A percentile compares a stretch with the other conserved stretches of the same genome.
These are phyloP conservation scores for Oncorhynchus clarkii DNA, from an alignment of 2,113 vertebrate species.

Conservation along the genomic window DNA sequence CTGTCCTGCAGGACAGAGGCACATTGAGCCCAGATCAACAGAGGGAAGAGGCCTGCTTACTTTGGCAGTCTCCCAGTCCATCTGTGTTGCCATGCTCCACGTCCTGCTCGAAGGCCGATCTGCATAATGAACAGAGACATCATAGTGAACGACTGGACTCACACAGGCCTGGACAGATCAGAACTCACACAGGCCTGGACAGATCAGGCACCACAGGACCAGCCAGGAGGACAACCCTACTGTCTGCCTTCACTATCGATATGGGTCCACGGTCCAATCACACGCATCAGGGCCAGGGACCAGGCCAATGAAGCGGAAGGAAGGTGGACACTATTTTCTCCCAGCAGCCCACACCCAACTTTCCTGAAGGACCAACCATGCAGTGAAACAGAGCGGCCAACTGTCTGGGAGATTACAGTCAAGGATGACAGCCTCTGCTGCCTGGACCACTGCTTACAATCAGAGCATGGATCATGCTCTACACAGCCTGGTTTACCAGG, in stretches of 20 bases:
- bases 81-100: conserved; percentile 96
- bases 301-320: neutral
- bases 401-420: conserved; percentile 68
- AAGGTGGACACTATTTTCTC: neutral
- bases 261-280: neutral
- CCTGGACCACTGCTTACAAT: neutral
- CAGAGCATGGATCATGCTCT: no score
- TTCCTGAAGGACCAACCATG: conserved; percentile 61
- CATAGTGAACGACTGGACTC: conserved; percentile 63
- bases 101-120: conserved; percentile 95
- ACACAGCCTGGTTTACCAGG: neutral
- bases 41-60: conserved; percentile 80
- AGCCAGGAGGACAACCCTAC: neutral
- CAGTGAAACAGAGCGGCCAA: conserved; percentile 71
- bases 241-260: neutral
- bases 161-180: conserved; percentile 3
- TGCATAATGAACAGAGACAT: conserved; percentile 80
- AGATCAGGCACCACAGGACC: neutral
- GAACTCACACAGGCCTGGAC: conserved; percentile 12
- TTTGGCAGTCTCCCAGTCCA: conserved; percentile 99
- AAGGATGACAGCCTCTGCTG: conserved; percentile 55
- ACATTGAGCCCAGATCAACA: no score
- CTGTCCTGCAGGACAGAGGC: neutral
- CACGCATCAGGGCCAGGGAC: neutral
- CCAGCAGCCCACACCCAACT: conserved; percentile 15